phyloP scores from a whole-genome alignment of 2,888 invertebrate genomes.

The Drosophila cognata region DNA sequence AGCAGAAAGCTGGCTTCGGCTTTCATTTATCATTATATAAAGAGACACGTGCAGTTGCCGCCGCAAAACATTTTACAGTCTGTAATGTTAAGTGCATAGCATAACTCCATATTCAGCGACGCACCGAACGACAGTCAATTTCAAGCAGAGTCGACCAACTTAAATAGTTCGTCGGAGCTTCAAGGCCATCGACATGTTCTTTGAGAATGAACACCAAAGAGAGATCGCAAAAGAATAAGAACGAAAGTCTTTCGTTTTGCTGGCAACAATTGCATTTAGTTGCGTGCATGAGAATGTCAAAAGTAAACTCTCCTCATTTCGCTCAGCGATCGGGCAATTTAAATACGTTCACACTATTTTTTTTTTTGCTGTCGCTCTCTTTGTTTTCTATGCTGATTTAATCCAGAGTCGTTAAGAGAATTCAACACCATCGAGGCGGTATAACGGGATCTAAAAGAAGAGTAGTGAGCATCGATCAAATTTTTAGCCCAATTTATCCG shows the following conservation, averaged over 20 bases:
- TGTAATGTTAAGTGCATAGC: constrained; percentile 1
- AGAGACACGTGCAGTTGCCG: constrained; percentile 17
- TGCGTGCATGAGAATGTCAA: not conserved
- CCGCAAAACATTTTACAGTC: constrained; percentile 2
- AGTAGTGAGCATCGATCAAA: not conserved
- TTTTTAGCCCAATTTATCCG: not conserved
- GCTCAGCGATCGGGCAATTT: not conserved
- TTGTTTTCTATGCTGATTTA: not conserved
- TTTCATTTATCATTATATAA: constrained; percentile 4
- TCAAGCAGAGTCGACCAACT: not conserved
- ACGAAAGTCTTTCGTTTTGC: not conserved
- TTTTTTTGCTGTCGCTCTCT: not conserved
- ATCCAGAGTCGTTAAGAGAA: not conserved
- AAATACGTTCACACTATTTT: not conserved
- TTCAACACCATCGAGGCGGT: not conserved
- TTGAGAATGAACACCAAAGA: not conserved
- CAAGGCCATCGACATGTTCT: not conserved
- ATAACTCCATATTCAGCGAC: not conserved
- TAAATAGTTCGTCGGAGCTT: not conserved
- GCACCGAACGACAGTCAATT: not conserved
- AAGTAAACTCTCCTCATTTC: not conserved
- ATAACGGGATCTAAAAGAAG: not conserved
- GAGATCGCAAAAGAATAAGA: not conserved
- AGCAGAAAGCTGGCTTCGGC: constrained; percentile 1
- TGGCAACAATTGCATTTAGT: not conserved